A percentile compares a stretch with the other conserved stretches of the same genome.
These are phyloP conservation scores for Diaphora mendica DNA, from an alignment of 2,888 invertebrate genomes.

Conservation along the genomic window DNA sequence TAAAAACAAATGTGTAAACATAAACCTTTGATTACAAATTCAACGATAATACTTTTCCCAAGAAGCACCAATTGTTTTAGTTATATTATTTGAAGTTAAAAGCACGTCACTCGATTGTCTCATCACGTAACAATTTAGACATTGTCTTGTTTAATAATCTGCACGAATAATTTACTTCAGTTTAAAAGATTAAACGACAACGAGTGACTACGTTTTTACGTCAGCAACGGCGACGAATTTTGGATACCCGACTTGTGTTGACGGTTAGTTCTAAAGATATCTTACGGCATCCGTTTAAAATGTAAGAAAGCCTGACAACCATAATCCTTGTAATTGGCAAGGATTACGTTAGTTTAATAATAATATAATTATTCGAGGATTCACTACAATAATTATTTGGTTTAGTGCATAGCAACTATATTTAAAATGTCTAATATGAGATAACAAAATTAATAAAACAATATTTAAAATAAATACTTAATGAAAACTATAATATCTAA, in stretches of 20 bases:
- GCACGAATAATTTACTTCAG: constrained; percentile 34
- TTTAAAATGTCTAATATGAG: constrained; percentile 62
- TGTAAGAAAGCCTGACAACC: constrained; percentile 76
- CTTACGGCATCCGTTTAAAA: constrained; percentile 49
- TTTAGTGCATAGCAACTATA: constrained; percentile 78
- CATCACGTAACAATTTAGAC: constrained; percentile 37
- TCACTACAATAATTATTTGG: constrained; percentile 76
- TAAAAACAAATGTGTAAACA: constrained; percentile 74
- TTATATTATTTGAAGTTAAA: constrained; percentile 33
- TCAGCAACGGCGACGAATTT: constrained; percentile 25
- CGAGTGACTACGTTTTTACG: constrained; percentile 39
- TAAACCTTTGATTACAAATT: constrained; percentile 71
- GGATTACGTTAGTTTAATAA: constrained; percentile 47
- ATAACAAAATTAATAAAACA: constrained; percentile 52
- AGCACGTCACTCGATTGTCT: constrained; percentile 49
- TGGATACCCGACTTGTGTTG: constrained; percentile 2
- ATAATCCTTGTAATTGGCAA: constrained; percentile 35
- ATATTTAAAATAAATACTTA: constrained; percentile 42
- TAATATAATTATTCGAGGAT: constrained; percentile 47
- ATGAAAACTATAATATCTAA: constrained; percentile 47
- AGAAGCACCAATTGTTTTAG: constrained; percentile 68
- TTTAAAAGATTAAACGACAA: constrained; percentile 35
- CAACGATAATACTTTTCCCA: constrained; percentile 72
- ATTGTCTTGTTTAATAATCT: constrained; percentile 38
- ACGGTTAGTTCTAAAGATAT: constrained; percentile 33